phyloP scores from a whole-genome alignment of 2,113 vertebrate species.

The Seriola aureovittata region DNA sequence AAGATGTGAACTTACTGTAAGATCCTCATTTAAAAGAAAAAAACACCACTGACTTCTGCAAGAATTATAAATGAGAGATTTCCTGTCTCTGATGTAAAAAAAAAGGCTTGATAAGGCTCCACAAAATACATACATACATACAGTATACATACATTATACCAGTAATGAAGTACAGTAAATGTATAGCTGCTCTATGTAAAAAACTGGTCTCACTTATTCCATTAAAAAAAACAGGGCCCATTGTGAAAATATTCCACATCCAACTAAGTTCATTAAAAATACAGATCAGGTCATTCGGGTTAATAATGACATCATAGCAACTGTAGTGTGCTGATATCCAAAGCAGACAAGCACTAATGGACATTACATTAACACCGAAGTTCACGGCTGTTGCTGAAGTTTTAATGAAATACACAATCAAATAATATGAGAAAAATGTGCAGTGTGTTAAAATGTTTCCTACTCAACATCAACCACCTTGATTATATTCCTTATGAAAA shows the following conservation, averaged over 20 bases:
- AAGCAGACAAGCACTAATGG: neutral
- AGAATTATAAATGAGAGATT: neutral
- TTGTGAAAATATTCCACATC: conserved; percentile 41
- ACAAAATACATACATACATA: conserved; percentile 3
- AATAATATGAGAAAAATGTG: neutral
- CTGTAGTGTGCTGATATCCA: conserved; percentile 6
- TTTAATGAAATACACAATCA: conserved; percentile 1
- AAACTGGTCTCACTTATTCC: conserved; percentile 63
- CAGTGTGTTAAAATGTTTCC: neutral
- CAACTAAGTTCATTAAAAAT: conserved; percentile 19
- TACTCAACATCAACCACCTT: conserved; percentile 6
- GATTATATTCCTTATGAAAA: conserved; percentile 24
- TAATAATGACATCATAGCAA: neutral
- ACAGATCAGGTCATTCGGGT: conserved; percentile 29
- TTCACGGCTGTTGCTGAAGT: neutral
- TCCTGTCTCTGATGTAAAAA: neutral
- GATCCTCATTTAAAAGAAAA: neutral
- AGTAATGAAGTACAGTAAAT: no score
- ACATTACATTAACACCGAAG: neutral
- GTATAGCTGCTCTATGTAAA: conserved; percentile 4
- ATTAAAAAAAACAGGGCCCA: conserved; percentile 49
- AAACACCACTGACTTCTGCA: neutral
- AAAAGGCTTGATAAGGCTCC: neutral
- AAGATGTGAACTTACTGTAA: conserved; percentile 6
- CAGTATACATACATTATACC: neutral